Base-by-base conservation (phyloP, 2,888 invertebrate genomes). In the Adelphocoris suturalis region DNA sequence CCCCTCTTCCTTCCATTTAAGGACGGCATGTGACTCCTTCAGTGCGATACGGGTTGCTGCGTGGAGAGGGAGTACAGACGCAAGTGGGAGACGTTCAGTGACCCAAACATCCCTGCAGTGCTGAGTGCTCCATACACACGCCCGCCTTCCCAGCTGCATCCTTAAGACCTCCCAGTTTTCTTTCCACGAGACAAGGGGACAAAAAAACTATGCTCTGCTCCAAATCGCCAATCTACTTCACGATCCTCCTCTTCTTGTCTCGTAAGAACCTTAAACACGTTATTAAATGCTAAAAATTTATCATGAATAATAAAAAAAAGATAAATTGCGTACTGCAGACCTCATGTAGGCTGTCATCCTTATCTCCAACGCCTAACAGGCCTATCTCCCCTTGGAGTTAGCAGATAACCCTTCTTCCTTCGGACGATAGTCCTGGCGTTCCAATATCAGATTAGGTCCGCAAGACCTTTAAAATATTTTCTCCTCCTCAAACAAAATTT, bases 401-500 rank as follows among this genome's bases (percentile, higher is more conserved):
- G 52, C 23, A 68, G 68, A 68, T 68, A 68, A 68, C 68, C 19
- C 68, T 19, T 68, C 68, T 68, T 68, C 68, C 68, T 68, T n/a
- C 16, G 16, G 0, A 14, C 57, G 57, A 57, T 57, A n/a, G 19
- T 57, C n/a, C 57, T n/a, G 57, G 19, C 16, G 57, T 13, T 57
- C 57, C 57, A n/a, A 57, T 7, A 57, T 57, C 57, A 57, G 55
- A 57, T 57, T n/a, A n/a, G 16, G 57, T n/a, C 16, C 37, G 57
- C 16, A 57, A 57, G 57, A n/a, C 16, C 57, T 57, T 57, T n/a
- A 57, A 57, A 16, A n/a, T 57, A n/a, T 57, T 57, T 57, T 57
- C n/a, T 0, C 37, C 7, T 37, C 37, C 7, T 37, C 37, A n/a
- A 57, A 57, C 57, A 16, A 57, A 57, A 14, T 57, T n/a, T 57